Evolutionary conservation across 2,888 invertebrate species (phyloP).

Genomic region (Apoda limacodes): DNA sequence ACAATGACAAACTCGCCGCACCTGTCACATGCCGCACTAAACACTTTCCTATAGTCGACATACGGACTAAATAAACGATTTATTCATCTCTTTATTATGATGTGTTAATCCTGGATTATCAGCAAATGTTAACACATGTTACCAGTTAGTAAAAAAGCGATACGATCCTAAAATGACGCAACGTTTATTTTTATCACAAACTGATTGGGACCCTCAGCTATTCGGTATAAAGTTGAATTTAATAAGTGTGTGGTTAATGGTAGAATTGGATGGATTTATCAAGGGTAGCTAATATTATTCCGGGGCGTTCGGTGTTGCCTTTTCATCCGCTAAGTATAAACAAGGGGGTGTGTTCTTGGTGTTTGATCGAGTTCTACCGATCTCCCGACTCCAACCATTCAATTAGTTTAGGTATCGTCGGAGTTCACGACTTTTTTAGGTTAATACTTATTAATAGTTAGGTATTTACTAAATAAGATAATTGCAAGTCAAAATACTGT

Average conservation of each 20-base stretch:
- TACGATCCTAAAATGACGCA: too few relatives aligned
- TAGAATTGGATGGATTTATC: constrained; percentile 56
- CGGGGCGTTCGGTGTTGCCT: constrained; percentile 68
- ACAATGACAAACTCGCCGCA: too few relatives aligned
- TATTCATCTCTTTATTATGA: constrained; percentile 69
- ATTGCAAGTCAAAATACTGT: too few relatives aligned
- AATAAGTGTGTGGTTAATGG: constrained; percentile 29
- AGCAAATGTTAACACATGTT: constrained; percentile 70
- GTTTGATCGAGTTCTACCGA: constrained; percentile 55
- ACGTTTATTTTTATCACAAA: too few relatives aligned
- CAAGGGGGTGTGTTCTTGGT: constrained; percentile 63
- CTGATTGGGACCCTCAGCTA: neutral
- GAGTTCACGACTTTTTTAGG: too few relatives aligned
- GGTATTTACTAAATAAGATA: too few relatives aligned
- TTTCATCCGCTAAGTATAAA: constrained; percentile 69
- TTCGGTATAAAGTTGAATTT: too few relatives aligned
- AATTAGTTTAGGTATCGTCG: too few relatives aligned
- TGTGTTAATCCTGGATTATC: constrained; percentile 69
- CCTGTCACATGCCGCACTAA: constrained; percentile 51
- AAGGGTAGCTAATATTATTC: constrained; percentile 69
- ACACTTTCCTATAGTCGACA: constrained; percentile 54
- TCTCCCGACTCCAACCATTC: constrained; percentile 40
- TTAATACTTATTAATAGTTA: too few relatives aligned
- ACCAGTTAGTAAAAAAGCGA: constrained; percentile 64
- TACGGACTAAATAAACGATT: constrained; percentile 62